Conservation (phyloP, 1,140 invertebrate species). For the Ruditapes philippinarum region DNA sequence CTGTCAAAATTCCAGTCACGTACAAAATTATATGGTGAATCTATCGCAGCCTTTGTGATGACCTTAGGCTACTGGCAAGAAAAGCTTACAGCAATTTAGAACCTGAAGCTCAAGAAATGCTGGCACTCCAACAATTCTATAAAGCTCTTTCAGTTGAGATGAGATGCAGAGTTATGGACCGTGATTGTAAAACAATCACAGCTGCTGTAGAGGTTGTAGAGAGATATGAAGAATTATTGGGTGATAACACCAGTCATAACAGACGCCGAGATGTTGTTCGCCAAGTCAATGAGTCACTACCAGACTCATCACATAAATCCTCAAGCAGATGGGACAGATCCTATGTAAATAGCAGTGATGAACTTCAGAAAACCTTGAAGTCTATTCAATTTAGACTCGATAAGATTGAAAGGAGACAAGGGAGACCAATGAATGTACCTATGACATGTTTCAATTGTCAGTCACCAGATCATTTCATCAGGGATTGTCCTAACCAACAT, state of each 20-base stretch:
- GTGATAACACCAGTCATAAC: not conserved
- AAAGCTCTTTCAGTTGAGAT: constrained; percentile 16
- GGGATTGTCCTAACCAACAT: too few species aligned
- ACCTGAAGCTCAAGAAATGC: constrained; percentile 1
- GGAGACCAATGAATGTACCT: too few species aligned
- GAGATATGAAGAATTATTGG: constrained; percentile 16
- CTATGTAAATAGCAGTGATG: too few species aligned
- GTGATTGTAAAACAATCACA: constrained; percentile 22
- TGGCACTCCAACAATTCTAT: constrained; percentile 21
- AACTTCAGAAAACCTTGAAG: not conserved
- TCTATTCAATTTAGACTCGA: not conserved
- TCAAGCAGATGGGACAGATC: not conserved
- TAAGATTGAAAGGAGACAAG: not conserved
- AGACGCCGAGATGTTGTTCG: not conserved
- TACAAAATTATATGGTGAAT: not conserved
- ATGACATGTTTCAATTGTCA: too few species aligned
- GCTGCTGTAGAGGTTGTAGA: too few species aligned
- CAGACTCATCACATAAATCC: not conserved
- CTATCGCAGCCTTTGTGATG: constrained; percentile 12
- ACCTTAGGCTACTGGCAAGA: constrained; percentile 3
- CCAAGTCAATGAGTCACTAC: not conserved
- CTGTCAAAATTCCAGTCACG: too few species aligned
- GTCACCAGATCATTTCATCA: too few species aligned
- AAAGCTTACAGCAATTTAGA: constrained; percentile 43
- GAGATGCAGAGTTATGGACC: constrained; percentile 25